Conservation (phyloP, 2,888 invertebrate genomes). For the Harpalus rubripes region DNA sequence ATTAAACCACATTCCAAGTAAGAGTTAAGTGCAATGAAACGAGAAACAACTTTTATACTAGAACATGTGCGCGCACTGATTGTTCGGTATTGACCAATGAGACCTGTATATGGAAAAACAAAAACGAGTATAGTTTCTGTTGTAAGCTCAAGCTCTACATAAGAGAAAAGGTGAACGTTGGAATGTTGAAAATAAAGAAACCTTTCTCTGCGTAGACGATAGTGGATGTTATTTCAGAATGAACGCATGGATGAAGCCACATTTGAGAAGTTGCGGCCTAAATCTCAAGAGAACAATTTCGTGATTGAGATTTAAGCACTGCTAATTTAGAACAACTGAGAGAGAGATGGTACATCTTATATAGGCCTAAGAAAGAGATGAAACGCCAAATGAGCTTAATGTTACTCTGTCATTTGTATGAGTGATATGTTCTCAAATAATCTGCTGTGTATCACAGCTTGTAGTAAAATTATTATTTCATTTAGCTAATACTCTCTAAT, state of each 20-base stretch:
- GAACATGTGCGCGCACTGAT: no score
- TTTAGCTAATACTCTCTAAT: conserved; percentile 8
- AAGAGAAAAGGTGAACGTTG: no score
- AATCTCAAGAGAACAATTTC: conserved; percentile 59
- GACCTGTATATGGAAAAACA: no score
- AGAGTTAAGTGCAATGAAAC: no score
- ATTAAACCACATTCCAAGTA: no score
- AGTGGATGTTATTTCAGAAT: conserved; percentile 21
- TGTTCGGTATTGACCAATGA: no score
- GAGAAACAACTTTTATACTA: no score
- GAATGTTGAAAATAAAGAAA: no score
- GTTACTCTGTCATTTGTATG: conserved; percentile 28
- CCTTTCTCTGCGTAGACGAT: neutral
- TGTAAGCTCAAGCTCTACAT: no score
- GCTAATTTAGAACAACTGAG: conserved; percentile 62
- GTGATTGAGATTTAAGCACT: conserved; percentile 61
- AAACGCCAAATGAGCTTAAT: conserved; percentile 46
- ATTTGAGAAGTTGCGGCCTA: conserved; percentile 53
- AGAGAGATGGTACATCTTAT: conserved; percentile 16
- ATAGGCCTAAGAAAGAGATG: conserved; percentile 6
- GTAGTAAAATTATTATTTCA: conserved; percentile 23
- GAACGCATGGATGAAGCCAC: conserved; percentile 53
- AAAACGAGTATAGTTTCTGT: no score
- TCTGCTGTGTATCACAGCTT: conserved; percentile 10
- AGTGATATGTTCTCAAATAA: conserved; percentile 38